phyloP scores from a whole-genome alignment of 2,888 invertebrate genomes.

The Dermolepida albohirtum region DNA sequence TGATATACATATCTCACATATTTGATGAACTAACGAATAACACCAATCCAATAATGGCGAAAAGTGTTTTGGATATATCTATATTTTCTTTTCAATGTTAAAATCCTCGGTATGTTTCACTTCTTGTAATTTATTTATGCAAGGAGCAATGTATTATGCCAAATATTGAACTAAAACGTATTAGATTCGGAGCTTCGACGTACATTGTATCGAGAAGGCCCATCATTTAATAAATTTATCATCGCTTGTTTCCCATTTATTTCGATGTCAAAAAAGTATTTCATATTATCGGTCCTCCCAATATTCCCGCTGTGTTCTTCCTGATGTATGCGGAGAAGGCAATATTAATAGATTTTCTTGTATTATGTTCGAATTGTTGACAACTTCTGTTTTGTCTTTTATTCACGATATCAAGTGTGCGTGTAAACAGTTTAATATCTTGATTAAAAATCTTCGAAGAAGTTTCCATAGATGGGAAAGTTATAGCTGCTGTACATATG shows the following conservation, averaged over 20 bases:
- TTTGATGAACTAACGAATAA: too few relatives aligned
- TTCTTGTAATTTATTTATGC: too few relatives aligned
- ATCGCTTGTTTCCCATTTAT: constrained; percentile 10
- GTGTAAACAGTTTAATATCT: constrained; percentile 6
- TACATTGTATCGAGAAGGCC: not conserved
- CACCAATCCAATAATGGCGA: too few relatives aligned
- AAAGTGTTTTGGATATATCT: too few relatives aligned
- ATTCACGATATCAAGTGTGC: not conserved
- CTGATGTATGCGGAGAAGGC: not conserved
- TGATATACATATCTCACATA: too few relatives aligned
- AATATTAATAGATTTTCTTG: constrained; percentile 14
- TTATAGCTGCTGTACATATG: too few relatives aligned
- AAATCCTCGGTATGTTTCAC: too few relatives aligned
- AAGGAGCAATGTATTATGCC: too few relatives aligned
- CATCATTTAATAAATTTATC: constrained; percentile 13
- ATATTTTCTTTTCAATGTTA: too few relatives aligned
- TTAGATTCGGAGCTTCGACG: too few relatives aligned
- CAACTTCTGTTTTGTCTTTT: constrained; percentile 19
- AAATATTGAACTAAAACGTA: too few relatives aligned
- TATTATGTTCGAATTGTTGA: constrained; percentile 24
- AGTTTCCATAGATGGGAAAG: not conserved
- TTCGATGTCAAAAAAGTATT: constrained; percentile 13
- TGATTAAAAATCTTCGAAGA: constrained; percentile 2
- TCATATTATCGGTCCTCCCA: constrained; percentile 5
- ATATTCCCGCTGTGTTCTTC: not conserved